Conservation (phyloP, 2,113 vertebrate genomes). For the Erythrolamprus reginae region DNA sequence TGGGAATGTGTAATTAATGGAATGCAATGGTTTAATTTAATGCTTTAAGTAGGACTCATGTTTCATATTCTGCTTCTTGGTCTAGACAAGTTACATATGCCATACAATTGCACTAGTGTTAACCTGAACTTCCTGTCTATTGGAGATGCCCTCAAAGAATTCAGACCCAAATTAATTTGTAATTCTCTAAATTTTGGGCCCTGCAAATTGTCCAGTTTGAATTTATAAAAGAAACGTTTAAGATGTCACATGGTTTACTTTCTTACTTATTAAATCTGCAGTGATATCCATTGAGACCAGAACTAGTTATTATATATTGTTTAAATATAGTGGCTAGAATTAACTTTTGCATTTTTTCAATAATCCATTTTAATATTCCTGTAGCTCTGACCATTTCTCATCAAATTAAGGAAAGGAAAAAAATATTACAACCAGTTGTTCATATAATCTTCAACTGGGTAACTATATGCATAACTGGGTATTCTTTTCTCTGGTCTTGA, state of each 20-base stretch:
- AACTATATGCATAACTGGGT: background rate
- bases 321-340: background rate
- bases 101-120: background rate
- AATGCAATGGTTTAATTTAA: background rate
- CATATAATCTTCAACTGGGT: background rate
- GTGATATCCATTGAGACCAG: background rate
- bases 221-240: background rate
- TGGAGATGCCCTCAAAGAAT: background rate
- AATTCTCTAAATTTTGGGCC: background rate
- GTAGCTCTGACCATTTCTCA: background rate
- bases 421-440: background rate
- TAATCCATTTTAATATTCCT: background rate
- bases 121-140: background rate
- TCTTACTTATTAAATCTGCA: background rate
- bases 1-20: background rate
- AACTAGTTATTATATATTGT: background rate
- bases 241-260: background rate
- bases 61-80: background rate
- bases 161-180: background rate
- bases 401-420: background rate
- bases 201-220: background rate
- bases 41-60: background rate
- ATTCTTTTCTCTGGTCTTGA: background rate
- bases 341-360: background rate
- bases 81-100: background rate